These are phyloP conservation scores for Drosophila navojoa DNA, from an alignment of 1,140 invertebrate genomes.

Conservation along the genomic window DNA sequence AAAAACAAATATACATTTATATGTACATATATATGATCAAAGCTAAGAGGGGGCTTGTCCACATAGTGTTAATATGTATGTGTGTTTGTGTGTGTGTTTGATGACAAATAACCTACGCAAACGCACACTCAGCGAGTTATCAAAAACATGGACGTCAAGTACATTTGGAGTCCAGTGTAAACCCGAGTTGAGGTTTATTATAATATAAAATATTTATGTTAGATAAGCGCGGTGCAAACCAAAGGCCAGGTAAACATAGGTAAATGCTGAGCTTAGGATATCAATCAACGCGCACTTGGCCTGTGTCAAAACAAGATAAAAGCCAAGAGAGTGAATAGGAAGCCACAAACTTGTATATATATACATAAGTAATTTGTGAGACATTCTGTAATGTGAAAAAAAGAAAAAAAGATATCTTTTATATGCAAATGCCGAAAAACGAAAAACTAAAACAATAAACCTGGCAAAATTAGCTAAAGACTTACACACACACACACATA, in stretches of 20 bases:
- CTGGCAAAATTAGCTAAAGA: constrained; percentile 39
- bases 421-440: constrained; percentile 26
- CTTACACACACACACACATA: not conserved
- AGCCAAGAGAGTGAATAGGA: no score
- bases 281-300: not conserved
- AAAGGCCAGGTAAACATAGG: not conserved
- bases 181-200: constrained; percentile 4
- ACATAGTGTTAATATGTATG: not conserved
- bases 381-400: constrained; percentile 47
- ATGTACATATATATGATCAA: not conserved
- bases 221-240: not conserved
- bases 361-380: not conserved
- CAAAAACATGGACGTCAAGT: constrained; percentile 6
- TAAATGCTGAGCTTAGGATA: constrained; percentile 4
- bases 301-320: constrained; percentile 4
- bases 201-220: constrained; percentile 2
- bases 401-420: not conserved
- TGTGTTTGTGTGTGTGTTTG: not conserved
- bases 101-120: constrained; percentile 7
- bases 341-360: no score
- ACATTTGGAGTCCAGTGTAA: constrained; percentile 1
- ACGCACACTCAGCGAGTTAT: not conserved
- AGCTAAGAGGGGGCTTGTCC: constrained; percentile 6
- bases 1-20: no score
- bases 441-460: constrained; percentile 35